A percentile compares a stretch with the other conserved stretches of the same genome.
Conservation (phyloP, 2,888 invertebrate genomes). For the Phoronis australis region DNA sequence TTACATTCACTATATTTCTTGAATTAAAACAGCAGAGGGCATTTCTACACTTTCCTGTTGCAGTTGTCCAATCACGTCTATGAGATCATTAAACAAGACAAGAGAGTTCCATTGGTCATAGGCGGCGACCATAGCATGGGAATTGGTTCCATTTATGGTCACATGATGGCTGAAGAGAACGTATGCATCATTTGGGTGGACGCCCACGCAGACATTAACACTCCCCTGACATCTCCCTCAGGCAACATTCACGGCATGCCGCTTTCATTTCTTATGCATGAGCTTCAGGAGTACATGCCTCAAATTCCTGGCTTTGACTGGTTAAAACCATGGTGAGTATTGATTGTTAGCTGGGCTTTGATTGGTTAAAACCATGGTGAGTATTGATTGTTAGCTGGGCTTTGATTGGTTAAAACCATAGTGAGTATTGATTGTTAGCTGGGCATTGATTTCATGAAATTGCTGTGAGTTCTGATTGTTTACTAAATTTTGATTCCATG, state of each 20-base stretch:
- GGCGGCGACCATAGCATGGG: slow-evolving; percentile 86
- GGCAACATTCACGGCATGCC: slow-evolving; percentile 74
- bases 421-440: no score
- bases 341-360: no score
- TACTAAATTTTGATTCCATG: no score
- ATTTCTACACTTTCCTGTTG: no score
- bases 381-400: no score
- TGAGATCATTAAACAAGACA: no score
- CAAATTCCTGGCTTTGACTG: slow-evolving; percentile 59
- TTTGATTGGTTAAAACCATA: slow-evolving; percentile 67
- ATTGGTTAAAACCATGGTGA: slow-evolving; percentile 71
- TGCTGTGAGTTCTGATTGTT: slow-evolving; percentile 64
- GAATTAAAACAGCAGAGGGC: no score
- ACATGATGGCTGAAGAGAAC: slow-evolving; percentile 56
- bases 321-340: slow-evolving; percentile 66
- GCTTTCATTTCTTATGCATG: slow-evolving; percentile 68
- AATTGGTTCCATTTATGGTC: slow-evolving; percentile 56
- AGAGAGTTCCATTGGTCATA: no score
- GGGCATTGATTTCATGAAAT: slow-evolving; percentile 67
- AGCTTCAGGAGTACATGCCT: slow-evolving; percentile 67
- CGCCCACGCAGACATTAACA: slow-evolving; percentile 85
- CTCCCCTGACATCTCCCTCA: slow-evolving; percentile 70
- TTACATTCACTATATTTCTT: no score
- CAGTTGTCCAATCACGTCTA: no score
- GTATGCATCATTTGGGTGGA: slow-evolving; percentile 81